phyloP scores from a whole-genome alignment of 2,888 invertebrate genomes.

The Isoperla grammatica region DNA sequence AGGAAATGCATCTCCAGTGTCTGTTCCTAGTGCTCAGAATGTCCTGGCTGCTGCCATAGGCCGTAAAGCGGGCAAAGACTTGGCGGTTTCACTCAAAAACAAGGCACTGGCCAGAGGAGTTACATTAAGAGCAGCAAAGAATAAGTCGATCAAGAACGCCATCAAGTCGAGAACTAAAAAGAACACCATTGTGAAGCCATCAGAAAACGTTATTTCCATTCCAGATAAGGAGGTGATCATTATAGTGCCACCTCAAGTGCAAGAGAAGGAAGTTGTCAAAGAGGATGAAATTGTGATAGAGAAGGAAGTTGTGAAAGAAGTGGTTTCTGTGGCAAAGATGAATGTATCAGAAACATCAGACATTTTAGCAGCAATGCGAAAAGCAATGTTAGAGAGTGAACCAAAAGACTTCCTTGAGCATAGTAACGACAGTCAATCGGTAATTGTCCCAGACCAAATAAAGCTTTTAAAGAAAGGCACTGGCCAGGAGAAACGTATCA shows the following conservation, averaged over 20 bases:
- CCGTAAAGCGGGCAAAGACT: no score
- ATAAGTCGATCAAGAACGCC: no score
- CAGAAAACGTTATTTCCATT: no score
- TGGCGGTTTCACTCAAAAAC: no score
- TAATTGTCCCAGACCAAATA: not conserved
- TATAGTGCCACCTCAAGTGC: not conserved
- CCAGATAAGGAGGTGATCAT: not conserved
- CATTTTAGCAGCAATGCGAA: constrained; percentile 26
- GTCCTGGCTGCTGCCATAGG: no score
- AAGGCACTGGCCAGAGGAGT: no score
- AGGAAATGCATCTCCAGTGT: not conserved
- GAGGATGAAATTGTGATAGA: not conserved
- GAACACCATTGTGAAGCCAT: no score
- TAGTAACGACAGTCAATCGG: no score
- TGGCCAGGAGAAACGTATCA: not conserved
- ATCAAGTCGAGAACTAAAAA: no score
- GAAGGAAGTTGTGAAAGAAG: not conserved
- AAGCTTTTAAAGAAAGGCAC: not conserved
- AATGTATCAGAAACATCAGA: constrained; percentile 15
- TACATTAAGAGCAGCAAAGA: no score
- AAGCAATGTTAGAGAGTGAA: constrained; percentile 22
- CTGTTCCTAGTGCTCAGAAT: no score
- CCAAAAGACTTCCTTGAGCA: not conserved
- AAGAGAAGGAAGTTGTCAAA: not conserved
- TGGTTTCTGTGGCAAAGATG: not conserved